Conservation (phyloP, 1,140 invertebrate species). For the Rhyzopertha dominica region DNA sequence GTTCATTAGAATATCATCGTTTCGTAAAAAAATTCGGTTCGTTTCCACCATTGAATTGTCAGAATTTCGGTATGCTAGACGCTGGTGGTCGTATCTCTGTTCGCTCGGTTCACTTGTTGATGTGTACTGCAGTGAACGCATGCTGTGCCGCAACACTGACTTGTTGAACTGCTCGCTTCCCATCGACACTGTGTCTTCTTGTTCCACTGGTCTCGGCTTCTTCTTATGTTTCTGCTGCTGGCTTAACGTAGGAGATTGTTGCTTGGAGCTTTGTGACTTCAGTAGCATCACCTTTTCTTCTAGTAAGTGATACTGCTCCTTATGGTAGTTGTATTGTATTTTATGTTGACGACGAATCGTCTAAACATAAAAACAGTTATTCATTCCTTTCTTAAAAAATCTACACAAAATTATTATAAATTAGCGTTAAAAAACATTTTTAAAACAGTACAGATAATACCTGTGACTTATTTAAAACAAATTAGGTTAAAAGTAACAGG, state of each 20-base stretch:
- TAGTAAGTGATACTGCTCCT: slow-evolving; percentile 30
- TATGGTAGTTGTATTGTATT: slow-evolving; percentile 40
- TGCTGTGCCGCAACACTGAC: slow-evolving; percentile 35
- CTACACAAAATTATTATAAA: too few relatives aligned
- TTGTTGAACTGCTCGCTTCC: slow-evolving; percentile 31
- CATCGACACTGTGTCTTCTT: slow-evolving; percentile 17
- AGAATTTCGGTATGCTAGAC: slow-evolving; percentile 26
- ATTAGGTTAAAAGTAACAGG: too few relatives aligned
- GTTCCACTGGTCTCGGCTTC: slow-evolving; percentile 38
- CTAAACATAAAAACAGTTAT: slow-evolving; percentile 26
- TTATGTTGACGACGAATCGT: slow-evolving; percentile 38
- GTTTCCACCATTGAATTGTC: slow-evolving; percentile 23
- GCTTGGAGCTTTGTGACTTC: slow-evolving; percentile 25
- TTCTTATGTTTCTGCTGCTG: slow-evolving; percentile 42
- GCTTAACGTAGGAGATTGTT: slow-evolving; percentile 16
- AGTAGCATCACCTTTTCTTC: slow-evolving; percentile 38
- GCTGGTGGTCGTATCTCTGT: slow-evolving; percentile 22
- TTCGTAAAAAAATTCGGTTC: slow-evolving; percentile 18
- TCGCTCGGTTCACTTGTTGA: slow-evolving; percentile 17
- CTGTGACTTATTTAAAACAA: too few relatives aligned
- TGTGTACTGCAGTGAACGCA: slow-evolving; percentile 35
- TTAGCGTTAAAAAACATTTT: too few relatives aligned
- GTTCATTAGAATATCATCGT: slow-evolving; percentile 27
- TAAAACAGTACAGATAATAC: too few relatives aligned
- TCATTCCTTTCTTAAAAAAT: too few relatives aligned